Evolutionary conservation across 2,888 invertebrate species (phyloP).

Genomic region (Drymonia ruficornis): DNA sequence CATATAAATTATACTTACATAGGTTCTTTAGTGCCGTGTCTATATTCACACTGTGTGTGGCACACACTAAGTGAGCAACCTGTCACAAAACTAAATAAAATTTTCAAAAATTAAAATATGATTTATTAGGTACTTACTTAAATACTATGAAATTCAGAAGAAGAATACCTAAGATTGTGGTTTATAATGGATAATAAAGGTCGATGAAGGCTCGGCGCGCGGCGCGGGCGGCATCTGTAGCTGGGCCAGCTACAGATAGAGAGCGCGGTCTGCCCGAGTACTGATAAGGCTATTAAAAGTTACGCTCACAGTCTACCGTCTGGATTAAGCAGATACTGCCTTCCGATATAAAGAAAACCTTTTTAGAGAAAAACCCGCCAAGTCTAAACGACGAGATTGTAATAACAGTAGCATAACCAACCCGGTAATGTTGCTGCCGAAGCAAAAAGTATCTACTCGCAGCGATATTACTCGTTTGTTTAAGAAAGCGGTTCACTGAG

Average conservation of each 20-base stretch:
- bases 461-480: constrained; percentile 45
- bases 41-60: too few species aligned
- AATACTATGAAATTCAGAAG: constrained; percentile 21
- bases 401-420: constrained; percentile 48
- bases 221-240: constrained; percentile 30
- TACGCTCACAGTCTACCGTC: constrained; percentile 65
- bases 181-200: constrained; percentile 66
- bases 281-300: constrained; percentile 84
- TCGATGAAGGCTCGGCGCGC: constrained; percentile 49
- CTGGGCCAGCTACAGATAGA: constrained; percentile 57
- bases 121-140: too few species aligned
- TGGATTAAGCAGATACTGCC: constrained; percentile 67
- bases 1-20: too few species aligned
- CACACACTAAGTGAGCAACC: too few species aligned
- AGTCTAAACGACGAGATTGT: constrained; percentile 45
- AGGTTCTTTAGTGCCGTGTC: too few species aligned
- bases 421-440: constrained; percentile 49
- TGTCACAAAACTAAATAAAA: too few species aligned
- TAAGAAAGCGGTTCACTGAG: constrained; percentile 42
- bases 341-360: constrained; percentile 62
- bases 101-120: too few species aligned
- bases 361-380: constrained; percentile 49
- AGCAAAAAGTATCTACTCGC: constrained; percentile 39
- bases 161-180: constrained; percentile 32
- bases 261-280: constrained; percentile 67